Evolutionary conservation across 1,140 invertebrate species (phyloP), one percentile per base, ranked within the genome.

Genomic region (Metaphire vulgaris): DNA sequence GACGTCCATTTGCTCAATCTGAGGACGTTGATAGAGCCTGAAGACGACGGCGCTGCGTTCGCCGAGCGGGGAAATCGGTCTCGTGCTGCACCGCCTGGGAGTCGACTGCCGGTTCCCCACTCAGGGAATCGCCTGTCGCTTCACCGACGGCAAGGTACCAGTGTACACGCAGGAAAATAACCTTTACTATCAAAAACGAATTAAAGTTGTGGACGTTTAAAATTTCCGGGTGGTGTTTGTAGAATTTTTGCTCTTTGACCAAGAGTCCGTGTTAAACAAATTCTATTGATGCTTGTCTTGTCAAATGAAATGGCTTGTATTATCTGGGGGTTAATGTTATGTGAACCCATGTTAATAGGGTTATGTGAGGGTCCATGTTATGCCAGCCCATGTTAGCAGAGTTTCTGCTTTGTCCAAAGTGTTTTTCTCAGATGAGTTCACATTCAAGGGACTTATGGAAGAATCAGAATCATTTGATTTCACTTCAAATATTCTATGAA

Each of bases 1-100:
- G 83, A 86, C 30, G 68, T 84, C 6, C 83, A 86, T 76, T 41
- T 86, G 67, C 64, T 86, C 1, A 86, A 86, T 69, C 75, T 86
- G 15, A 72, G 85, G 31, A 81, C 83, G 0, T 70, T 83, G 78
- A 82, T 83, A 69, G 81, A 83, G 71, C 78, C 65, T 30, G 82
- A 82, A 76, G 80, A 83, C 79, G 77, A 81, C 72, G 70, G 30
- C 0, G 73, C 74, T 30, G 79, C 79, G 78, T 69, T 69, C 78
- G 26, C 79, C 84, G 29, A 75, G 79, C 30, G 78, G 85, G 41
- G 77, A 82, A n/a, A 80, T 85, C 2, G 84, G 83, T 2, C 79
- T 89, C 15, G 80, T 88, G 2, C 71, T 90, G 6, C 88, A 88
- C 79, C 82, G 88, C 68, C 76, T 87, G 15, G 88, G 85, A 14